These are phyloP conservation scores for Ditylenchus dipsaci DNA, from an alignment of 1,140 invertebrate species.

Conservation along the genomic window DNA sequence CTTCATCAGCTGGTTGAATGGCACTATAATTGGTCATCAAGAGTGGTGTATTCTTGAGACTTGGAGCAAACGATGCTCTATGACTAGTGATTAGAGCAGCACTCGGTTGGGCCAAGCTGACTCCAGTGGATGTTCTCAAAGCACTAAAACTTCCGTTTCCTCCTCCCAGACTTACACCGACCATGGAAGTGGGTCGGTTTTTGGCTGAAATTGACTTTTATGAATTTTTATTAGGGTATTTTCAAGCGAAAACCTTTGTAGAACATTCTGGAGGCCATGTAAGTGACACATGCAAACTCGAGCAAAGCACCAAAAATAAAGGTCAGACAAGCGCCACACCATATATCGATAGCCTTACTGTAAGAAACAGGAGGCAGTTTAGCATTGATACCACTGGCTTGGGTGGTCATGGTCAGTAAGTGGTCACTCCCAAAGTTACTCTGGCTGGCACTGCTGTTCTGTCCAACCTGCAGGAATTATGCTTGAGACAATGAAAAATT, in stretches of 20 bases:
- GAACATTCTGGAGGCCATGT: conserved; percentile 69
- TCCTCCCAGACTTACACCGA: no score
- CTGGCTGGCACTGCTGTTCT: conserved; percentile 60
- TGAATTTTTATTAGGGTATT: not conserved
- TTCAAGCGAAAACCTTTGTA: conserved; percentile 41
- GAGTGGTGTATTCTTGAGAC: no score
- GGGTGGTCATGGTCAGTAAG: conserved; percentile 72
- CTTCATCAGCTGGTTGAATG: no score
- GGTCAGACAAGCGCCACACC: conserved; percentile 75
- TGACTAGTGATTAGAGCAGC: no score
- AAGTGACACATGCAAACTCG: conserved; percentile 92
- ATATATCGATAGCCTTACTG: conserved; percentile 68
- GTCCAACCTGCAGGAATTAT: conserved; percentile 62
- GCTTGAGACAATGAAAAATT: not conserved
- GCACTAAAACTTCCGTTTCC: no score
- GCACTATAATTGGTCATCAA: no score
- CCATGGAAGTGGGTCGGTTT: no score
- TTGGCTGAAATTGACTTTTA: no score
- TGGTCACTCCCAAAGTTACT: conserved; percentile 63
- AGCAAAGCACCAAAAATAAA: conserved; percentile 91
- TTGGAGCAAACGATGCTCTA: no score
- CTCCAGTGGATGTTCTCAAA: no score
- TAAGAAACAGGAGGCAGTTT: conserved; percentile 92
- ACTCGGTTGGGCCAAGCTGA: no score
- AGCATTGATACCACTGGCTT: conserved; percentile 83